These are phyloP conservation scores for Pandemis corylana DNA, from an alignment of 2,888 invertebrate genomes.

Conservation along the genomic window DNA sequence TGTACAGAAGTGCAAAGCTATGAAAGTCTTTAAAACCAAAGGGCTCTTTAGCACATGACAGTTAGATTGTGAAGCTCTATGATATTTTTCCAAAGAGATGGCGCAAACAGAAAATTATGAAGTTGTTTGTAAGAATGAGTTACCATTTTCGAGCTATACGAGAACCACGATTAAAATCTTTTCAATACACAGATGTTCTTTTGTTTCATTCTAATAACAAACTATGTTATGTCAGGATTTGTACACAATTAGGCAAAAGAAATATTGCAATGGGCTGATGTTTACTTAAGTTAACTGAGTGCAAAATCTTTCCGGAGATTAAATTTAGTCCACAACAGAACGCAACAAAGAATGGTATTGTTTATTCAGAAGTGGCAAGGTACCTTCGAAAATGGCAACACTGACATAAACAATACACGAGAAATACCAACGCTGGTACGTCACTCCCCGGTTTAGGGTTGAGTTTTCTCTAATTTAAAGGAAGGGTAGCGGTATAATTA, in stretches of 20 bases:
- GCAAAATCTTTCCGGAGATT: constrained; percentile 67
- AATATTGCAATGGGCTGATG: constrained; percentile 65
- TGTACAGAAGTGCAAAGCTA: not conserved
- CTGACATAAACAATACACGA: constrained; percentile 46
- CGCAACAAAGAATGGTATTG: constrained; percentile 58
- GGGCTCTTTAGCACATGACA: constrained; percentile 58
- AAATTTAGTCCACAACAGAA: constrained; percentile 56
- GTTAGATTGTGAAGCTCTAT: constrained; percentile 58
- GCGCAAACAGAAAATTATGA: constrained; percentile 49
- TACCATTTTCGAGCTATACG: constrained; percentile 38
- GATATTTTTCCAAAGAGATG: constrained; percentile 48
- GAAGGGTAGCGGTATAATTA: constrained; percentile 42
- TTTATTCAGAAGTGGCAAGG: constrained; percentile 71
- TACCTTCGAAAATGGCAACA: constrained; percentile 72
- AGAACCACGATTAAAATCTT: constrained; percentile 13
- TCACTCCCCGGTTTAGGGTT: constrained; percentile 50
- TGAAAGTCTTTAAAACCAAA: constrained; percentile 42
- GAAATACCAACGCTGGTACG: constrained; percentile 34
- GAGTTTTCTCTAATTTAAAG: constrained; percentile 45
- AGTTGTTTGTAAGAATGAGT: constrained; percentile 42
- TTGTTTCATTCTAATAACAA: constrained; percentile 27
- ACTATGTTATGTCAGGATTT: constrained; percentile 44
- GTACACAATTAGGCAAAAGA: constrained; percentile 54
- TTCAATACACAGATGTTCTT: constrained; percentile 32
- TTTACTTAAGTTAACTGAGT: constrained; percentile 69